A percentile compares a stretch with the other conserved stretches of the same genome.
phyloP scores from a whole-genome alignment of 2,113 vertebrate genomes.

The Solea solea region DNA sequence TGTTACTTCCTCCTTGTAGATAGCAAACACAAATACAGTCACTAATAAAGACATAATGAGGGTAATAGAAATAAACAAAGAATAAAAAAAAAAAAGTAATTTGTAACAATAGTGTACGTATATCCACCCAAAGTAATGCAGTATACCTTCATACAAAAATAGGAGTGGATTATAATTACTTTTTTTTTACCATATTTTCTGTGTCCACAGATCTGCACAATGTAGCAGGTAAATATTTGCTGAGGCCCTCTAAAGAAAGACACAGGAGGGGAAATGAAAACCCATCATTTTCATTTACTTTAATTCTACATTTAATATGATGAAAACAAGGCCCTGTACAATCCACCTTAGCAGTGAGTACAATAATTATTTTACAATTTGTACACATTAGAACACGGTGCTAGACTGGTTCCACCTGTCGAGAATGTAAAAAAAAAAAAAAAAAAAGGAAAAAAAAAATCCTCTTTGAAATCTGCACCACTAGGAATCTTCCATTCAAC shows the following conservation, averaged over 20 bases:
- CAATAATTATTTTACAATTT: constrained; percentile 99
- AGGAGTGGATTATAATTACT: too few species aligned
- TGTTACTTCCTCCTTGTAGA: too few species aligned
- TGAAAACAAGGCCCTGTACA: constrained; percentile 99
- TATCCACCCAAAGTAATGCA: too few species aligned
- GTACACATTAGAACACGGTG: constrained; percentile 92
- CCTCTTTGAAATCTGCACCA: constrained; percentile 84
- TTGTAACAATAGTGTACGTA: too few species aligned
- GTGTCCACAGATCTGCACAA: too few species aligned
- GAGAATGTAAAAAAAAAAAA: constrained; percentile 82
- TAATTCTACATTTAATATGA: constrained; percentile 96
- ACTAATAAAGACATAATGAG: too few species aligned
- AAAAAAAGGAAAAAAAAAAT: constrained; percentile 44
- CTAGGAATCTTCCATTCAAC: constrained; percentile 80
- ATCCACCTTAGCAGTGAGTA: constrained; percentile 96
- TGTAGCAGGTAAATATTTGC: too few species aligned
- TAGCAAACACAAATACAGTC: too few species aligned
- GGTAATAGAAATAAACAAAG: too few species aligned
- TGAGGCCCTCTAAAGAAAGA: constrained; percentile 6
- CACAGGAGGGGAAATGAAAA: constrained; percentile 42
- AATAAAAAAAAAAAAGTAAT: too few species aligned
- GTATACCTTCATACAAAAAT: too few species aligned
- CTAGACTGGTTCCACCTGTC: constrained; percentile 79
- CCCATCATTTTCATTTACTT: constrained; percentile 70
- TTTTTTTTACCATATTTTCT: too few species aligned